A percentile compares a stretch with the other conserved stretches of the same genome.
These are phyloP conservation scores for Andrena flavipes DNA, from an alignment of 2,888 invertebrate genomes.

Conservation along the genomic window DNA sequence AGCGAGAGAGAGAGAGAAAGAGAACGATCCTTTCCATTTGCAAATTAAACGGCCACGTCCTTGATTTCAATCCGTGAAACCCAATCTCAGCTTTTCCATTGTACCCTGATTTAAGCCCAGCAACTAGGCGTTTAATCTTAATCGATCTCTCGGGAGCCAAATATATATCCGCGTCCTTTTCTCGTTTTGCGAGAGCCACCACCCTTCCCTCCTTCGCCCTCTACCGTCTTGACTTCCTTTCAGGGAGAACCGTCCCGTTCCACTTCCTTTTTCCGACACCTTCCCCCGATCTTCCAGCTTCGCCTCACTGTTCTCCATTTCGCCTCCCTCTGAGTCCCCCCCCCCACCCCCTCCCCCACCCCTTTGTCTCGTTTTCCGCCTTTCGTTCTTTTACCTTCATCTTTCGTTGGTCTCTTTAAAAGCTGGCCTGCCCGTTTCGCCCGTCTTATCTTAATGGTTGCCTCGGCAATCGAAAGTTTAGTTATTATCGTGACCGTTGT, in stretches of 20 bases:
- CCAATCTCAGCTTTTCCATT: conserved; percentile 70
- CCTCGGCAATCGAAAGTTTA: conserved; percentile 79
- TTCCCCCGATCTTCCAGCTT: conserved; percentile 23
- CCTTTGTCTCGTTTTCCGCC: neutral
- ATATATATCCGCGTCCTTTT: conserved; percentile 63
- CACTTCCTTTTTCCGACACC: conserved; percentile 55
- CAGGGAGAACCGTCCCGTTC: conserved; percentile 43
- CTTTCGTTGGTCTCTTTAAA: conserved; percentile 33
- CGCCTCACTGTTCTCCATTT: conserved; percentile 14
- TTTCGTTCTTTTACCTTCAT: neutral
- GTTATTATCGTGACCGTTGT: conserved; percentile 77
- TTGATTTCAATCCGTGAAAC: conserved; percentile 73
- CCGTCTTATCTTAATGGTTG: conserved; percentile 77
- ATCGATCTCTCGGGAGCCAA: conserved; percentile 72
- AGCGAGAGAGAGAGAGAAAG: neutral
- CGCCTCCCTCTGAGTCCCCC: neutral
- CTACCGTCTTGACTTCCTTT: conserved; percentile 41
- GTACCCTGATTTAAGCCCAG: conserved; percentile 72
- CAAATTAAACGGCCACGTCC: conserved; percentile 73
- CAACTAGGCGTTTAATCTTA: conserved; percentile 77
- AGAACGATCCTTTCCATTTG: conserved; percentile 67
- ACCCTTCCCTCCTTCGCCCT: conserved; percentile 30
- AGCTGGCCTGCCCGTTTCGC: conserved; percentile 52
- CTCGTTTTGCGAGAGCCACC: conserved; percentile 41
- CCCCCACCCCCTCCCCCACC: neutral